Percentiles rank a stretch among this genome's conserved stretches.
Conservation (phyloP, 2,797 vertebrate species). For the Gadopsis marmoratus region DNA sequence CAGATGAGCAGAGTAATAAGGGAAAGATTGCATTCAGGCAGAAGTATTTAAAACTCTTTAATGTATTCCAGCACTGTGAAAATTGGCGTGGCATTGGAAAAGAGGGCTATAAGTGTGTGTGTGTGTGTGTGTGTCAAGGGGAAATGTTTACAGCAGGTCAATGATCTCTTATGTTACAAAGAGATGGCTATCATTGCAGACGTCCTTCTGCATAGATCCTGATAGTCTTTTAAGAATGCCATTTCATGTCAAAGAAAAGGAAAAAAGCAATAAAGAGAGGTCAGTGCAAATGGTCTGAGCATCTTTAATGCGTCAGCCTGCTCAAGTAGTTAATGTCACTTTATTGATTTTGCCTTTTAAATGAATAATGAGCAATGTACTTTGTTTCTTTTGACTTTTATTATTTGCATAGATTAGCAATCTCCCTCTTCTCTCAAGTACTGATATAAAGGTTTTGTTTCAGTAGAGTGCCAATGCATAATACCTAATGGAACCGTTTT, state of each 20-base stretch:
- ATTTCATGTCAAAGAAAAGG: slow-evolving; percentile 31
- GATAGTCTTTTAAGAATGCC: slow-evolving; percentile 21
- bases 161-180: slow-evolving; percentile 28
- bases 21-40: slow-evolving; percentile 48
- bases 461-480: slow-evolving; percentile 1
- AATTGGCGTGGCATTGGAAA: slow-evolving; percentile 28
- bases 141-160: slow-evolving; percentile 26
- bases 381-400: slow-evolving; percentile 50
- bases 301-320: slow-evolving; percentile 48
- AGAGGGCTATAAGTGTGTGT: slow-evolving; percentile 1
- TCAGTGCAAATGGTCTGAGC: slow-evolving; percentile 18
- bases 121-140: slow-evolving; percentile 11
- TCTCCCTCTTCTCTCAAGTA: slow-evolving; percentile 8
- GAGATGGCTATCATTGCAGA: slow-evolving; percentile 15
- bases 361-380: slow-evolving; percentile 57
- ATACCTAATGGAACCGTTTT: slow-evolving; percentile 5
- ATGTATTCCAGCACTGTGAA: slow-evolving; percentile 42
- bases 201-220: slow-evolving; percentile 6
- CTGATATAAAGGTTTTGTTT: slow-evolving; percentile 27
- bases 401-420: slow-evolving; percentile 46
- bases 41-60: slow-evolving; percentile 67
- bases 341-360: slow-evolving; percentile 63
- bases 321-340: slow-evolving; percentile 40
- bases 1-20: slow-evolving; percentile 57
- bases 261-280: slow-evolving; percentile 23